phyloP scores from a whole-genome alignment of 2,797 vertebrate genomes.

The Garrulus glandarius region DNA sequence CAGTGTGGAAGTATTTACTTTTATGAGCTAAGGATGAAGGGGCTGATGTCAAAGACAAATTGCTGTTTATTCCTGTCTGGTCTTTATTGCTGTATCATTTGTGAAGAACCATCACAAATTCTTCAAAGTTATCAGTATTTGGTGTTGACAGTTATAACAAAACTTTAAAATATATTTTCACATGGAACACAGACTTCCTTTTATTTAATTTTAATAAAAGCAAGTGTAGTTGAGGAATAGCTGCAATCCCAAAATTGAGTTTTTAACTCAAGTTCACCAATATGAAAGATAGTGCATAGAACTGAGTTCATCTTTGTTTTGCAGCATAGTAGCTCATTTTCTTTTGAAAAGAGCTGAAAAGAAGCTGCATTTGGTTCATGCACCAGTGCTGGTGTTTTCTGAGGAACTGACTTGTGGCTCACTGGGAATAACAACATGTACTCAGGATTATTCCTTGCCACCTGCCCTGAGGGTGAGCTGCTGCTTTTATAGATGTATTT shows the following conservation, averaged over 20 bases:
- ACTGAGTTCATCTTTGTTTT: background rate
- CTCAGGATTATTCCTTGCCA: background rate
- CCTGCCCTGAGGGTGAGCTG: background rate
- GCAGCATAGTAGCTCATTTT: background rate
- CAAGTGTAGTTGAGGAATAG: background rate
- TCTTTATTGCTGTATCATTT: background rate
- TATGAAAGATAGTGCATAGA: background rate
- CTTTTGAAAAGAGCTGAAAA: background rate
- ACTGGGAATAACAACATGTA: background rate
- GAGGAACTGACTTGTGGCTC: background rate
- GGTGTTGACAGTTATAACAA: background rate
- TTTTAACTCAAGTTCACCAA: background rate
- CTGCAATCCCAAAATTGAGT: background rate
- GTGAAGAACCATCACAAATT: background rate
- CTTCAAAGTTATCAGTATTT: background rate
- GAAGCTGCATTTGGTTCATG: background rate
- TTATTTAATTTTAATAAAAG: background rate
- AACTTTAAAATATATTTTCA: background rate
- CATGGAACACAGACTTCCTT: background rate
- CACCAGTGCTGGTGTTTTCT: background rate
- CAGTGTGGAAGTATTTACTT: slow-evolving; percentile 1
- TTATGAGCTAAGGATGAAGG: background rate
- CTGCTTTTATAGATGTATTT: background rate
- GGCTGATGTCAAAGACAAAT: slow-evolving; percentile 1
- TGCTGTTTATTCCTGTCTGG: slow-evolving; percentile 21